Conservation (phyloP, 2,113 vertebrate genomes). For the Cottus gobio region DNA sequence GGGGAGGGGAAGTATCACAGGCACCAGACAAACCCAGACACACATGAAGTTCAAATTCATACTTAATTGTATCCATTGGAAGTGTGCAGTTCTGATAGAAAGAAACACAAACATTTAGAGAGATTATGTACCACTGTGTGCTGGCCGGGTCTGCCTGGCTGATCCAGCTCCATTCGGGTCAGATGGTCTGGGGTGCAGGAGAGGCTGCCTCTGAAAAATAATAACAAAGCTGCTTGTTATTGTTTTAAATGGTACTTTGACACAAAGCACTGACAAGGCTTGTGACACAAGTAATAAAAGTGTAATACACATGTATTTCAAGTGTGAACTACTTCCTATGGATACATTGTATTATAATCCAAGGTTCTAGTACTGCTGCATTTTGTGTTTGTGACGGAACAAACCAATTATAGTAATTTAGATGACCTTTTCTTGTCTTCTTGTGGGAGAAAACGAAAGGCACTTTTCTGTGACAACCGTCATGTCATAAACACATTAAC, state of each 20-base stretch:
- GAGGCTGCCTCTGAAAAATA: conserved; percentile 75
- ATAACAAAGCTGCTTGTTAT: neutral
- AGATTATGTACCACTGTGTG: conserved; percentile 40
- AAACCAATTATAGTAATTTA: neutral
- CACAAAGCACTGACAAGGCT: neutral
- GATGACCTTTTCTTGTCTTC: neutral
- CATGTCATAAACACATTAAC: neutral
- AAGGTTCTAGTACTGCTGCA: neutral
- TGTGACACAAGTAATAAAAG: neutral
- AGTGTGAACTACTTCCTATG: neutral
- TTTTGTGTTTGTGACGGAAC: neutral
- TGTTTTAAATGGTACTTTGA: neutral
- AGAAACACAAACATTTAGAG: neutral
- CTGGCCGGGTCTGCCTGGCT: conserved; percentile 58
- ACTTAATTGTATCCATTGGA: neutral
- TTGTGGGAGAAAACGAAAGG: neutral
- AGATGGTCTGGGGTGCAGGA: conserved; percentile 59
- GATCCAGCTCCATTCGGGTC: conserved; percentile 55
- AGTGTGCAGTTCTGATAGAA: neutral
- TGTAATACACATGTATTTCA: neutral
- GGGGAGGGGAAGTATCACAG: neutral
- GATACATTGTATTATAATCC: neutral
- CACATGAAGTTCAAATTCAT: neutral
- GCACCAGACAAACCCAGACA: neutral
- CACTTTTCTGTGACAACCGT: neutral